Evolutionary conservation across 1,140 invertebrate genomes (phyloP), one percentile per base, ranked within the genome.

Genomic region (Trachelipus rathkii): DNA sequence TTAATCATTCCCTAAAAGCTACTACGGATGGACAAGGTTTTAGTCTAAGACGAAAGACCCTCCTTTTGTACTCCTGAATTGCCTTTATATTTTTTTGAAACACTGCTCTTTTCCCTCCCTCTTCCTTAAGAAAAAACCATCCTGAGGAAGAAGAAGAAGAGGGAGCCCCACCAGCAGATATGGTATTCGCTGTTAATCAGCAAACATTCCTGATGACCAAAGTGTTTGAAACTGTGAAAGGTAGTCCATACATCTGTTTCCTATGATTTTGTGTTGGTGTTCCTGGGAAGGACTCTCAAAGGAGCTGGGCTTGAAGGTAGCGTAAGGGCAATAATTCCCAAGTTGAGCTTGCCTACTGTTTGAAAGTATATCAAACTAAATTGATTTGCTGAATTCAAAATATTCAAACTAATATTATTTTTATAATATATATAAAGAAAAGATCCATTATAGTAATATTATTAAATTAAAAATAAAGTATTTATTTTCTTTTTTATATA

Each of bases 241-340:
- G 82, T 91, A 91, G 81, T 90, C 90, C 75, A 89, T 85, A 88
- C 88, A 3, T 87, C 7, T 43, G 60, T 71, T 23, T 84, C 84
- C 60, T 80, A 71, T 86, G 84, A 23, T 87, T 85, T 76, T 87
- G 88, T 3, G 69, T 19, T 15, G 23, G 23, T 24, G 69, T 24
- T 7, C 69, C 69, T 15, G 69, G 43, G 21, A 71, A 24, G 6
- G 43, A 10, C 9, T 72, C 45, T 68, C 13, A 66, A 60, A 19
- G 76, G 76, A 76, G 91, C 88, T 74, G 93, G 93, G 90, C 82
- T 90, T 92, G 85, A 93, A 93, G 77, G 92, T 93, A 10, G 92
- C 92, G 85, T 93, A 93, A 0, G 92, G 92, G 82, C 91, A 92
- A 79, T n/a, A 93, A 93, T 85, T 93, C 92, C 84, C 93, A 93